Evolutionary conservation across 2,113 vertebrate species (phyloP).

Genomic region (Oxygymnocypris stewartii): DNA sequence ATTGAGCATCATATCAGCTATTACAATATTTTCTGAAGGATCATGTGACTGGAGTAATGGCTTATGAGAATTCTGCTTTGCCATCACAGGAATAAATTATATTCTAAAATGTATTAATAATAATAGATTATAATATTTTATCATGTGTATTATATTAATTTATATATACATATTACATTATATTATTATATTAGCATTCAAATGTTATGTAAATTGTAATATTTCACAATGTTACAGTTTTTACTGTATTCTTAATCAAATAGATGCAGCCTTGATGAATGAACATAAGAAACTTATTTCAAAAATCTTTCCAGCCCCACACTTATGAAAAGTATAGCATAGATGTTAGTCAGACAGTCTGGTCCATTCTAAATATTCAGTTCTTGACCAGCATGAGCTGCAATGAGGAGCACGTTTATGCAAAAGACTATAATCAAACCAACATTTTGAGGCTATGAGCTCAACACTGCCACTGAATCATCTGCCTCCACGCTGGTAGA

Average conservation of each 20-base stretch:
- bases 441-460: not conserved
- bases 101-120: not conserved
- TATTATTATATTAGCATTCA: no score
- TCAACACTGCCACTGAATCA: not conserved
- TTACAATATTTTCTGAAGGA: not conserved
- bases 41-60: not conserved
- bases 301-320: not conserved
- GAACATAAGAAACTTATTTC: not conserved
- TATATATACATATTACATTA: not conserved
- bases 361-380: not conserved
- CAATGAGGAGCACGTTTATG: not conserved
- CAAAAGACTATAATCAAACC: not conserved
- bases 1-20: not conserved
- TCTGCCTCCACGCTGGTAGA: not conserved
- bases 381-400: not conserved
- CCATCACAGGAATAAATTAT: not conserved
- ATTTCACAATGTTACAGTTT: not conserved
- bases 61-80: not conserved
- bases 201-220: not conserved
- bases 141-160: not conserved
- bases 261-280: not conserved
- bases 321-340: not conserved
- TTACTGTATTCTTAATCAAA: not conserved
- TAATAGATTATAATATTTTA: not conserved
- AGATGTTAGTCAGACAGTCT: not conserved